These are phyloP conservation scores for Cotesia congregata DNA, from an alignment of 2,888 invertebrate genomes.

Conservation along the genomic window DNA sequence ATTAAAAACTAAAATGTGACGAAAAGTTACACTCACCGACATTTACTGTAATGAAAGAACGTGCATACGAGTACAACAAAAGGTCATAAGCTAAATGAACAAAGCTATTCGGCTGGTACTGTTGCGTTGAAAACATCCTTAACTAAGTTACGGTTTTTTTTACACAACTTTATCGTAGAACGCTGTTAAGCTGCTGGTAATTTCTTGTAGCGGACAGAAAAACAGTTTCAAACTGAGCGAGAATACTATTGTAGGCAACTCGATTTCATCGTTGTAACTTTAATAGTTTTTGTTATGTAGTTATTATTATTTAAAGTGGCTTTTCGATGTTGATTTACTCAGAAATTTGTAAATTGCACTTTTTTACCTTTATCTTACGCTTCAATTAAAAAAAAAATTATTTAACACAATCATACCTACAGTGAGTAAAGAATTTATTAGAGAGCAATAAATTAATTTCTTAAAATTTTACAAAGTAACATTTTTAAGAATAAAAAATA, in stretches of 20 bases:
- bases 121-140: not conserved
- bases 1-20: not conserved
- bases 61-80: not conserved
- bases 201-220: not conserved
- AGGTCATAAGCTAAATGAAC: not conserved
- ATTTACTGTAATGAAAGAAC: conserved; percentile 17
- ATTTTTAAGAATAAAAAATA: too few species aligned
- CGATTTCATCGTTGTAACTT: not conserved
- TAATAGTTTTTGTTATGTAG: not conserved
- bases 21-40: conserved; percentile 17
- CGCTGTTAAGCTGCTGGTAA: conserved; percentile 8
- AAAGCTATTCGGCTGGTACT: not conserved
- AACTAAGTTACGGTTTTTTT: not conserved
- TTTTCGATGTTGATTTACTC: too few species aligned
- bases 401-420: too few species aligned
- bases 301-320: too few species aligned
- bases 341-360: too few species aligned
- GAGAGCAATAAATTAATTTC: too few species aligned
- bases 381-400: too few species aligned
- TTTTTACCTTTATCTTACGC: too few species aligned
- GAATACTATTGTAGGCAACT: not conserved
- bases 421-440: too few species aligned
- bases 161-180: not conserved
- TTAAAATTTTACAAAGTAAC: too few species aligned
- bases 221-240: not conserved